Conservation (phyloP, 64 coral and sea anemone genomes). For the Actinia tenebrosa region DNA sequence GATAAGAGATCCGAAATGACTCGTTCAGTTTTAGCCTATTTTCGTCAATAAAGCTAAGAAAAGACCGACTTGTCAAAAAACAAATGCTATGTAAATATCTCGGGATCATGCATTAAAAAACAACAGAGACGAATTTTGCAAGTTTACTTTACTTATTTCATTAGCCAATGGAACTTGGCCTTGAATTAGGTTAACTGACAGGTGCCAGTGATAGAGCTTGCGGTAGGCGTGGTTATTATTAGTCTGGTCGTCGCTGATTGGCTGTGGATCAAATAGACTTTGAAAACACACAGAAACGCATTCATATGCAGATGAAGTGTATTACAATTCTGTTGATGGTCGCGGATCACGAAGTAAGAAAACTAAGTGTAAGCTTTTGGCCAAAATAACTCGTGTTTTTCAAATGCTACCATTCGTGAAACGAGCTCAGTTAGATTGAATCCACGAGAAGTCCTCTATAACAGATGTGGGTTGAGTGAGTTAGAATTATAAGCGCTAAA, state of each 20-base stretch:
- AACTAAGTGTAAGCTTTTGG: neutral
- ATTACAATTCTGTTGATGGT: constrained; percentile 38
- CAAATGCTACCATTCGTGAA: neutral
- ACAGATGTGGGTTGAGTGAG: neutral
- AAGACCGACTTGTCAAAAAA: constrained; percentile 36
- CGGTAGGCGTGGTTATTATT: constrained; percentile 71
- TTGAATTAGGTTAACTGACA: constrained; percentile 93
- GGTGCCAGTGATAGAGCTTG: constrained; percentile 38
- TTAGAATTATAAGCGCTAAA: neutral
- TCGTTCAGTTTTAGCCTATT: constrained; percentile 26
- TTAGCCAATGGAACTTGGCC: constrained; percentile 51
- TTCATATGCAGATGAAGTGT: constrained; percentile 74
- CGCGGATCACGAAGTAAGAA: neutral
- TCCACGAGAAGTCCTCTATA: neutral
- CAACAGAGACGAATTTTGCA: constrained; percentile 53
- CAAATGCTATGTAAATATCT: constrained; percentile 79
- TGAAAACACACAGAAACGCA: constrained; percentile 59
- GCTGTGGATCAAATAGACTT: constrained; percentile 10
- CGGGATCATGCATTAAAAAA: constrained; percentile 47
- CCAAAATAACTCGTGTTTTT: neutral
- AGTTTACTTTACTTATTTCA: constrained; percentile 82
- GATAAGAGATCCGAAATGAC: constrained; percentile 17
- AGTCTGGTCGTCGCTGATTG: constrained; percentile 61
- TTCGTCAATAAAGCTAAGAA: constrained; percentile 61
- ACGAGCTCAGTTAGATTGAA: neutral